A percentile compares a stretch with the other conserved stretches of the same genome.
phyloP scores from a whole-genome alignment of 2,113 vertebrate species.

The Morone chrysops region DNA sequence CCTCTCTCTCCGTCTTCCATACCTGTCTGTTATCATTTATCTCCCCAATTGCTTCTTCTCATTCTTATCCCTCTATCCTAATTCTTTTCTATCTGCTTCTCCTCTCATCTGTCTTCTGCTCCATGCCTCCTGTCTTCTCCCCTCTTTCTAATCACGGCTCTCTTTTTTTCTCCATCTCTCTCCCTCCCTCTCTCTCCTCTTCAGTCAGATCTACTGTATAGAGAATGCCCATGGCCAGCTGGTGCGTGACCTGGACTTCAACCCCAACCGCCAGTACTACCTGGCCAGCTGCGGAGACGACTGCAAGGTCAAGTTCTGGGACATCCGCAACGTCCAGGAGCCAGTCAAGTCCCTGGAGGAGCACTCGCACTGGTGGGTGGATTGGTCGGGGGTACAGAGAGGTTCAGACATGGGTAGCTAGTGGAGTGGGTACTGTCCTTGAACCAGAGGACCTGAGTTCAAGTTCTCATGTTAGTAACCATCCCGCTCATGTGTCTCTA shows the following conservation, averaged over 20 bases:
- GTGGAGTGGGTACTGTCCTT: background rate
- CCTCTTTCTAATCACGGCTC: slow-evolving; percentile 23
- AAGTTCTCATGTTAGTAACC: background rate
- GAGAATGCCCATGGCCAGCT: slow-evolving; percentile 98
- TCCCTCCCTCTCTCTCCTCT: slow-evolving; percentile 22
- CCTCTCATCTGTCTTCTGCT: slow-evolving; percentile 23
- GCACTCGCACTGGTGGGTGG: slow-evolving; percentile 96
- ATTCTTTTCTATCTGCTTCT: slow-evolving; percentile 14
- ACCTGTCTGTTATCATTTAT: slow-evolving; percentile 21
- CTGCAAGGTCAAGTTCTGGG: slow-evolving; percentile 99
- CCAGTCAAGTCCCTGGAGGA: slow-evolving; percentile 96
- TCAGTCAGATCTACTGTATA: slow-evolving; percentile 98
- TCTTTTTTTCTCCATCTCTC: background rate
- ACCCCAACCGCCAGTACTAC: slow-evolving; percentile 99
- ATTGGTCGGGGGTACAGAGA: background rate
- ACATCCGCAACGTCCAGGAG: slow-evolving; percentile 91
- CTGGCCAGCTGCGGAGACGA: slow-evolving; percentile 98
- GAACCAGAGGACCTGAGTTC: background rate
- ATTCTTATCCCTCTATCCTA: slow-evolving; percentile 26
- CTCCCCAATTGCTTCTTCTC: slow-evolving; percentile 19
- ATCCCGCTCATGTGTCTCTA: background rate
- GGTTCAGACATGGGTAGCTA: background rate
- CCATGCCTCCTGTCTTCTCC: background rate
- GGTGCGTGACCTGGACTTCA: slow-evolving; percentile 98
- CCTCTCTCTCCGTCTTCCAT: background rate